These are phyloP conservation scores for Sylvia atricapilla DNA, from an alignment of 2,113 vertebrate species.

Conservation along the genomic window DNA sequence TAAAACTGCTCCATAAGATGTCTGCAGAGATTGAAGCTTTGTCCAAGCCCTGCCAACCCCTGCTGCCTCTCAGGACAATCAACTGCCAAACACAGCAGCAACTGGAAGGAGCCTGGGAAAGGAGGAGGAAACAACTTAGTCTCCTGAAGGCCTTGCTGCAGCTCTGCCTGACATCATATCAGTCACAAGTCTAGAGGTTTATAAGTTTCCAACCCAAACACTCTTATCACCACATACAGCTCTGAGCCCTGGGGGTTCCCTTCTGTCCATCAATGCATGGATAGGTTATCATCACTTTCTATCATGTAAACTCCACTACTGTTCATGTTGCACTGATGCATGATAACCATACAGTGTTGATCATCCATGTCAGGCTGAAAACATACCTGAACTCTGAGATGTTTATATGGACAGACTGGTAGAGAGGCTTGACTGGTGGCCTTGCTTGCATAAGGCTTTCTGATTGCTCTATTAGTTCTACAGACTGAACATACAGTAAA, in stretches of 20 bases:
- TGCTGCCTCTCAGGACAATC: neutral
- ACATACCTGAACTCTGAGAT: neutral
- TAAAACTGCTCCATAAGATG: neutral
- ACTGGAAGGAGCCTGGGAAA: neutral
- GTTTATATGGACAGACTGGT: neutral
- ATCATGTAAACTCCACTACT: slow-evolving; percentile 24
- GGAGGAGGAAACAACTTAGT: neutral
- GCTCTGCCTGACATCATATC: neutral
- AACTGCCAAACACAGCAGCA: neutral
- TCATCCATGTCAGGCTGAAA: neutral
- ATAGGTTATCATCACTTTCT: neutral
- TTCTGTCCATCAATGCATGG: neutral
- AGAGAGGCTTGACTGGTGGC: neutral
- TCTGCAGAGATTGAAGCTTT: neutral
- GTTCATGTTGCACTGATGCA: neutral
- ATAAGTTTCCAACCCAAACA: slow-evolving; percentile 18
- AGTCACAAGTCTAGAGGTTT: neutral
- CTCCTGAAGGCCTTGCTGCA: neutral
- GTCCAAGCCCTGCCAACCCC: neutral
- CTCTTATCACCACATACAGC: neutral
- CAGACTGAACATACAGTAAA: neutral
- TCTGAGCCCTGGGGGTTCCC: neutral
- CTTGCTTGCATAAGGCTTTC: neutral
- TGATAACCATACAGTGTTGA: neutral
- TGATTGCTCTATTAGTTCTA: neutral